Evolutionary conservation across 1,140 invertebrate species (phyloP).

Genomic region (Ceratina japonica): DNA sequence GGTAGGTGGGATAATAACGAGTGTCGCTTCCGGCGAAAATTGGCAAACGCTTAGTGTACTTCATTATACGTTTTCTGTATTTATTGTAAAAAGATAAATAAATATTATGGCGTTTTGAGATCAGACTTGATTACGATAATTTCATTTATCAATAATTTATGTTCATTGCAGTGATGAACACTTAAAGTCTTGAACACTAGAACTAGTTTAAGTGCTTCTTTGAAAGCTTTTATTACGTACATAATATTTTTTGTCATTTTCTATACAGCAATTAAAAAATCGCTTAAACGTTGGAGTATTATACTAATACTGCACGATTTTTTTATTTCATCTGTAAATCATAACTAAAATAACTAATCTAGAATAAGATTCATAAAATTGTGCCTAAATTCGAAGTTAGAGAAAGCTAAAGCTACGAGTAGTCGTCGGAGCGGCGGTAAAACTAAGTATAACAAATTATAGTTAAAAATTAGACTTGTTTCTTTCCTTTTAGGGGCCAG

Average conservation of each 20-base stretch:
- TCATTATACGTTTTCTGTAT: not conserved
- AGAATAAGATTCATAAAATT: too few species aligned
- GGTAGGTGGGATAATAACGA: slow-evolving; percentile 68
- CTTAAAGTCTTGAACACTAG: not conserved
- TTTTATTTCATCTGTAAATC: too few species aligned
- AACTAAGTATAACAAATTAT: not conserved
- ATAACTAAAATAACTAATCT: too few species aligned
- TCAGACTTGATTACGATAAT: not conserved
- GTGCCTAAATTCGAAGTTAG: too few species aligned
- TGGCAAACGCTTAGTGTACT: too few species aligned
- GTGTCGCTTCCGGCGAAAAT: not conserved
- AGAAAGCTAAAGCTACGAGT: not conserved
- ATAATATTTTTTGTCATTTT: too few species aligned
- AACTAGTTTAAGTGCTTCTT: too few species aligned
- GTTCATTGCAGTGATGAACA: not conserved
- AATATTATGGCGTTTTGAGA: not conserved
- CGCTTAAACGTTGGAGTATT: too few species aligned
- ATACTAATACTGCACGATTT: too few species aligned
- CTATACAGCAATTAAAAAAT: too few species aligned
- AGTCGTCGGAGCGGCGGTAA: not conserved
- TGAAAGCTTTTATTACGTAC: too few species aligned
- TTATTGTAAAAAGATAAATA: not conserved
- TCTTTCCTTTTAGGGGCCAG: slow-evolving; percentile 72
- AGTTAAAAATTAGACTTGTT: slow-evolving; percentile 50
- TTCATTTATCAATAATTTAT: not conserved